Conservation (phyloP, 2,888 invertebrate genomes). For the Andrena bicolor region DNA sequence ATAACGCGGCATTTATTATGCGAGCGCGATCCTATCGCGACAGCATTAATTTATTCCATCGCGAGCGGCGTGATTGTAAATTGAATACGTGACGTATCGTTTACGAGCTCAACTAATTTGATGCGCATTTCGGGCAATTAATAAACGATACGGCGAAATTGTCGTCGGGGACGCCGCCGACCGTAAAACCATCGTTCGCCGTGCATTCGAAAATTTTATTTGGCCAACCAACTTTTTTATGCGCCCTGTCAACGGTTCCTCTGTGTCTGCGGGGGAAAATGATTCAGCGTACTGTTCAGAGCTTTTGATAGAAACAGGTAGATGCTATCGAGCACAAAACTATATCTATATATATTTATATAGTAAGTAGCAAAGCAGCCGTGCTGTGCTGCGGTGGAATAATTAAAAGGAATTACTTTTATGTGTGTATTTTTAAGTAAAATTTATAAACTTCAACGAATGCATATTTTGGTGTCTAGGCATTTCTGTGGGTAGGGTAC, state of each 20-base stretch:
- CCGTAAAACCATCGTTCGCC: slow-evolving; percentile 14
- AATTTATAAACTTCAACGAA: too few relatives aligned
- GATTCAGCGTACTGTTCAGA: background rate
- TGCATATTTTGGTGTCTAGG: too few relatives aligned
- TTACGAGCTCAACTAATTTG: slow-evolving; percentile 80
- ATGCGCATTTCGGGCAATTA: slow-evolving; percentile 80
- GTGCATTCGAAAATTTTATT: slow-evolving; percentile 30
- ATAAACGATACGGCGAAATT: slow-evolving; percentile 77
- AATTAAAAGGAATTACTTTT: too few relatives aligned
- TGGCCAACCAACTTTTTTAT: slow-evolving; percentile 9
- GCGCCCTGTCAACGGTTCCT: background rate
- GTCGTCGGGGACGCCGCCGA: slow-evolving; percentile 57
- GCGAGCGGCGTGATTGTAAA: slow-evolving; percentile 77
- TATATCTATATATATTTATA: background rate
- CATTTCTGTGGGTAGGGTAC: too few relatives aligned
- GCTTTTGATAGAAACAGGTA: background rate
- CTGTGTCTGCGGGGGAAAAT: background rate
- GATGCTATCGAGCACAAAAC: background rate
- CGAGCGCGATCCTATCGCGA: slow-evolving; percentile 76
- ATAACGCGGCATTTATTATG: slow-evolving; percentile 81
- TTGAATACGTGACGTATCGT: slow-evolving; percentile 82
- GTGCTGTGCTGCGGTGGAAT: too few relatives aligned
- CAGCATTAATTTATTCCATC: slow-evolving; percentile 81
- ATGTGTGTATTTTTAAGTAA: too few relatives aligned
- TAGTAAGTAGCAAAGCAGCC: too few relatives aligned